Evolutionary conservation across 2,113 vertebrate species (phyloP).

Genomic region (Equus quagga): DNA sequence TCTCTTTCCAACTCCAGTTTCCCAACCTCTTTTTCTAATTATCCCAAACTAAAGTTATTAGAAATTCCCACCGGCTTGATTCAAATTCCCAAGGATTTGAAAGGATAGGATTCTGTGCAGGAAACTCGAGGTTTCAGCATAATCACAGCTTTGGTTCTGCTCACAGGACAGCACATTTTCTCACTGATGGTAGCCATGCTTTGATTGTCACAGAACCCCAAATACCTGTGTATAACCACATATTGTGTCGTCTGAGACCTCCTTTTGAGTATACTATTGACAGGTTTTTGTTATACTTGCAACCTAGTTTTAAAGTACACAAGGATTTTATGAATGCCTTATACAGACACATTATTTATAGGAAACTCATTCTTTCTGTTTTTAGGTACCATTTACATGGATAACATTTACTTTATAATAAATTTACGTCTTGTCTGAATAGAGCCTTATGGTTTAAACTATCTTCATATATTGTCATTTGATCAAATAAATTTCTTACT

Average conservation of each 20-base stretch:
- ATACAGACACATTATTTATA: not conserved
- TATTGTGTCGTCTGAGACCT: not conserved
- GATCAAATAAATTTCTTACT: constrained; percentile 73
- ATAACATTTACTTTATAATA: constrained; percentile 20
- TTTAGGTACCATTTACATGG: constrained; percentile 40
- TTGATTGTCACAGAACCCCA: not conserved
- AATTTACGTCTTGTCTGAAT: constrained; percentile 13
- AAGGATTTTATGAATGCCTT: constrained; percentile 10
- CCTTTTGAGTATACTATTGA: not conserved
- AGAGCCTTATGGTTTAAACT: constrained; percentile 45
- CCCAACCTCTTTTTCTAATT: not conserved
- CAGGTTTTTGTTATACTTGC: not conserved
- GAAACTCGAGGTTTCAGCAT: fast-evolving
- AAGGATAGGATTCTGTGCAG: not conserved
- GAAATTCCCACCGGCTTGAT: not conserved
- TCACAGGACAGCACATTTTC: not conserved
- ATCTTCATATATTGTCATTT: constrained; percentile 51
- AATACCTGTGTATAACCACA: not conserved
- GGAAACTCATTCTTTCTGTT: constrained; percentile 20
- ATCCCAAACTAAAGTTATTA: not conserved
- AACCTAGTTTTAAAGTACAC: constrained; percentile 36
- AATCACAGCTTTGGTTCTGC: fast-evolving
- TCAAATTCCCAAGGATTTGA: not conserved
- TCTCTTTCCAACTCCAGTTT: not conserved
- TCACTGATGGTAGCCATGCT: not conserved